Evolutionary conservation across 2,113 vertebrate species (phyloP).

Genomic region (Tenebrosternarchus preto): DNA sequence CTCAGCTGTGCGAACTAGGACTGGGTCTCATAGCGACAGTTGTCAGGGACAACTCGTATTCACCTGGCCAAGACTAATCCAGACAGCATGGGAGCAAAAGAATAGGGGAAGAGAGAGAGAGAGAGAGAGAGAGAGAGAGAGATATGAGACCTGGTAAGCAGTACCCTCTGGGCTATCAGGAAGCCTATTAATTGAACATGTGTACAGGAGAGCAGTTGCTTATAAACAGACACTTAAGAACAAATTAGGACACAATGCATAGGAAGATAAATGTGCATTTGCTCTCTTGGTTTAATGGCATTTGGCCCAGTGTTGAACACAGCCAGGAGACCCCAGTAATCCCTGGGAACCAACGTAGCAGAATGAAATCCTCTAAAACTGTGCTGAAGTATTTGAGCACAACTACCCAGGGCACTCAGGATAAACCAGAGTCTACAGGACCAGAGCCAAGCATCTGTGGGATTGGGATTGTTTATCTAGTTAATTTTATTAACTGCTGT

Average conservation of each 20-base stretch:
- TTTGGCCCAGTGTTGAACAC: not conserved
- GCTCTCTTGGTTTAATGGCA: not conserved
- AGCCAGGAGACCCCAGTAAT: not conserved
- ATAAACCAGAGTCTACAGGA: not conserved
- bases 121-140: not conserved
- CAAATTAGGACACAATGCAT: not conserved
- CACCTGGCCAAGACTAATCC: not conserved
- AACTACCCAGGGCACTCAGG: not conserved
- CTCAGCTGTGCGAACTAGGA: slow-evolving; percentile 26
- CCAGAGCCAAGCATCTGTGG: not conserved
- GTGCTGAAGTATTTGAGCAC: not conserved
- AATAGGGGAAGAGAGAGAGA: not conserved
- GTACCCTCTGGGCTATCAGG: slow-evolving; percentile 6
- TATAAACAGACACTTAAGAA: slow-evolving; percentile 21
- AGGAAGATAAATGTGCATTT: slow-evolving; percentile 37
- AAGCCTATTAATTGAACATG: slow-evolving; percentile 33
- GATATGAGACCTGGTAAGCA: not conserved
- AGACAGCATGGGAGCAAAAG: slow-evolving; percentile 5
- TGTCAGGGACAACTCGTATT: slow-evolving; percentile 19
- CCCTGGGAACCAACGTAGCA: too few species aligned
- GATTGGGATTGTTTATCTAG: too few species aligned
- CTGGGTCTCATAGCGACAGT: slow-evolving; percentile 28
- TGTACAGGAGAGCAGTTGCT: slow-evolving; percentile 27
- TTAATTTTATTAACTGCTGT: too few species aligned
- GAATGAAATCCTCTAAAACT: not conserved